Percentiles rank a stretch among this genome's conserved stretches.
Evolutionary conservation across 2,113 vertebrate genomes (phyloP).

Genomic region (Catharus fuscescens): DNA sequence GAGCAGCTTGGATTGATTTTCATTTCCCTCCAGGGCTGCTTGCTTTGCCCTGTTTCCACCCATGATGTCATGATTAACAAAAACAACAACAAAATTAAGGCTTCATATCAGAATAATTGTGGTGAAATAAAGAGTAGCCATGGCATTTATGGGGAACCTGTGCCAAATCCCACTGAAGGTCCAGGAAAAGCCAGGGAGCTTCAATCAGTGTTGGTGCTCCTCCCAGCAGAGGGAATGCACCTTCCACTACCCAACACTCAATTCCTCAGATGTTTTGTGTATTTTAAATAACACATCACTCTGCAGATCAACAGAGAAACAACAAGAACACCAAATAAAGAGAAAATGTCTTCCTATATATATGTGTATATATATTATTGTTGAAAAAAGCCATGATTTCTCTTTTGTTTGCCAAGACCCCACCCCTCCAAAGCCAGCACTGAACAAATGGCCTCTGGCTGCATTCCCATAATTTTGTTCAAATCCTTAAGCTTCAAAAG

Average conservation of each 20-base stretch:
- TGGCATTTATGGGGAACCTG: neutral
- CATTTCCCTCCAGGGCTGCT: conserved; percentile 72
- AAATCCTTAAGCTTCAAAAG: conserved; percentile 64
- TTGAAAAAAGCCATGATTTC: neutral
- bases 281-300: fast-evolving
- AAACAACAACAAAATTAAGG: conserved; percentile 65
- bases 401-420: neutral
- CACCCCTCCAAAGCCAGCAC: neutral
- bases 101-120: conserved; percentile 65
- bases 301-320: neutral
- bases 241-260: fast-evolving
- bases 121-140: conserved; percentile 27
- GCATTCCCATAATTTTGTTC: conserved; percentile 8
- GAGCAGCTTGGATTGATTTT: conserved; percentile 83
- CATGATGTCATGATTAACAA: conserved; percentile 69
- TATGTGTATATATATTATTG: neutral
- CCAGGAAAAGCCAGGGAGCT: neutral
- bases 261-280: fast-evolving
- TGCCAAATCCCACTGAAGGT: neutral
- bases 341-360: neutral
- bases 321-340: neutral
- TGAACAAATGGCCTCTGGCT: conserved; percentile 4
- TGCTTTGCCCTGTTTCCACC: conserved; percentile 74
- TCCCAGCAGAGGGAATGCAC: neutral
- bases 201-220: neutral